Base-by-base conservation (phyloP, 1,140 invertebrate species). In the Aleiodes sp. region DNA sequence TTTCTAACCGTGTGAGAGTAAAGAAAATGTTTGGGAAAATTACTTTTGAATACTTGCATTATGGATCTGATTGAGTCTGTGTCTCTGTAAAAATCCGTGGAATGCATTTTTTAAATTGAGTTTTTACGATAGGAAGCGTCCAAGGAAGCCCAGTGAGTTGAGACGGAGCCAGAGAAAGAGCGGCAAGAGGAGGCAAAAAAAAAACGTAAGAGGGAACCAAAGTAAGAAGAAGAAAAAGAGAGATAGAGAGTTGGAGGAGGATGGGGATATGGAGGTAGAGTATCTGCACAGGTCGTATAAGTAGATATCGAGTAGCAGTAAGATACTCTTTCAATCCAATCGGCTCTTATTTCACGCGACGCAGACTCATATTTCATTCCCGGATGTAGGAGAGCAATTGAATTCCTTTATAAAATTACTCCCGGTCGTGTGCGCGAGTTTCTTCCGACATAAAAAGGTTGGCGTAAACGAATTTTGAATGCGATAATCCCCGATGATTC, bases 401-500 rank as follows among this genome's bases (percentile, higher is more conserved):
- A 80, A 82, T 82, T 78, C 78, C 73, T 79, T 76, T 76, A 79
- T 73, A 76, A 80, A 81, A 80, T 81, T 81, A 81, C 77, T 73
- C 72, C 70, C 43, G 41, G 41, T 35, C 43, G 67, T 43, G 59
- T 19, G 29, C 26, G 21, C 35, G 31, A 31, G 9, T 57, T 43
- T 14, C 35, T 70, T 41, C 29, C 14, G 29, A 64, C 8, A 46
- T 31, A 21, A 57, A 66, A 56, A 31, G 57, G 67, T 43, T 65
- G 64, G 67, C 73, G 77, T 75, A 78, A 79, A 78, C 75, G 76
- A 80, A 79, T 78, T 80, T 78, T 76, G 73, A 79, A 75, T 73
- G 59, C 73, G 76, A 77, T 78, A 78, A 80, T 79, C 76, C 71
- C 46, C 66, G 16, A 65, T 79, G 75, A 80, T 79, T 80, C 73